phyloP scores from a whole-genome alignment of 2,113 vertebrate genomes.

The Empidonax alnorum region DNA sequence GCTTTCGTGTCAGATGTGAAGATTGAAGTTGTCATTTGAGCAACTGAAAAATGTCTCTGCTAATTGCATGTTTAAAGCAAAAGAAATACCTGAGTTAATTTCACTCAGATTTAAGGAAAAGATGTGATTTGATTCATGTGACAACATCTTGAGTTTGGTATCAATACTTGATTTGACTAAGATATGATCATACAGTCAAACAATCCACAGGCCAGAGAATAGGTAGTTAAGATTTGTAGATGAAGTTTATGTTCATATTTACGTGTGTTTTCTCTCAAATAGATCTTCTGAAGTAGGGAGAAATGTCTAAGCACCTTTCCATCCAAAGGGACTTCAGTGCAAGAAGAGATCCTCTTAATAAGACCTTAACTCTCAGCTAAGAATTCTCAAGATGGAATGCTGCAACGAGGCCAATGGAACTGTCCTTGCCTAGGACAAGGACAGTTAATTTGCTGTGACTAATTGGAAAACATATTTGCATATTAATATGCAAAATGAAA shows the following conservation, averaged over 20 bases:
- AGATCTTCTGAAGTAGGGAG: background rate
- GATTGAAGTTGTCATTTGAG: conserved; percentile 63
- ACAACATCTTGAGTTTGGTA: background rate
- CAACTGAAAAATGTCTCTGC: conserved; percentile 32
- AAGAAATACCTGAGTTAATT: conserved; percentile 54
- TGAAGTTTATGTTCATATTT: background rate
- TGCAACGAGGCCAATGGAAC: background rate
- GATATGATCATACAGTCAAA: background rate
- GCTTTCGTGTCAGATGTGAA: conserved; percentile 54
- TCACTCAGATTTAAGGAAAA: conserved; percentile 43
- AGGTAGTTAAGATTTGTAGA: background rate
- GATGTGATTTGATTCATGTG: background rate
- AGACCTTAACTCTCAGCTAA: conserved; percentile 23
- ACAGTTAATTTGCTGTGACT: conserved; percentile 78
- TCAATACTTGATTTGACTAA: background rate
- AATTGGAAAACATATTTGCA: conserved; percentile 74
- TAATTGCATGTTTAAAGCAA: conserved; percentile 55
- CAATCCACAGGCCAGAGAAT: background rate
- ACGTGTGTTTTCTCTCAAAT: background rate
- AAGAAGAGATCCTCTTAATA: background rate
- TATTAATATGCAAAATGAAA: conserved; percentile 77
- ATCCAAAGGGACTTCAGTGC: background rate
- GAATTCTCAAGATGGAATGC: conserved; percentile 50
- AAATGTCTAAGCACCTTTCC: background rate
- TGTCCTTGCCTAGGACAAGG: conserved; percentile 72